These are phyloP conservation scores for Oreochromis mossambicus DNA, from an alignment of 2,797 vertebrate genomes.

Conservation along the genomic window DNA sequence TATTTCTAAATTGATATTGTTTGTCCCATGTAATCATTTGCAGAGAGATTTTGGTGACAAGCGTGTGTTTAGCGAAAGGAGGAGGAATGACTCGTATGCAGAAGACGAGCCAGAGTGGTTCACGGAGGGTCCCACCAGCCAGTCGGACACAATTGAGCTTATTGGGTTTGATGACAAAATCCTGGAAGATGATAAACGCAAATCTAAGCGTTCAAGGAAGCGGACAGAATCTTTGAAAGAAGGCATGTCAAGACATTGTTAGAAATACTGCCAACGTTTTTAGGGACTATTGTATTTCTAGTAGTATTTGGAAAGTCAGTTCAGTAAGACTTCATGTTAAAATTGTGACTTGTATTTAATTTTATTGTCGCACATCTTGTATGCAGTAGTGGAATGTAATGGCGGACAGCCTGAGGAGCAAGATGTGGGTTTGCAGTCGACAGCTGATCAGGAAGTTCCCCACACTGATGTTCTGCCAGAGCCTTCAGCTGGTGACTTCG, in stretches of 20 bases:
- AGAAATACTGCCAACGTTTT: not conserved
- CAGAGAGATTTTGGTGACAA: slow-evolving; percentile 97
- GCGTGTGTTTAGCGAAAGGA: slow-evolving; percentile 90
- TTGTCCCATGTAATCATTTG: not conserved
- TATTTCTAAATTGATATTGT: not conserved
- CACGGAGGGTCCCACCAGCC: slow-evolving; percentile 94
- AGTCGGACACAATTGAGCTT: slow-evolving; percentile 98
- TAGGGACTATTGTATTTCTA: not conserved
- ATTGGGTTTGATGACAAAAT: slow-evolving; percentile 97
- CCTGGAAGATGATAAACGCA: slow-evolving; percentile 91
- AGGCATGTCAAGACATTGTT: slow-evolving; percentile 68
- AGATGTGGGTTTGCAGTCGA: slow-evolving; percentile 68
- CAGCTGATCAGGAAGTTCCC: slow-evolving; percentile 93
- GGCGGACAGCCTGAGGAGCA: slow-evolving; percentile 85
- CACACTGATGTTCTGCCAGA: slow-evolving; percentile 85
- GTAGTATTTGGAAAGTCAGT: not conserved
- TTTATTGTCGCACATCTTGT: not conserved
- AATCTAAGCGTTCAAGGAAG: slow-evolving; percentile 84
- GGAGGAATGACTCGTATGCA: slow-evolving; percentile 94
- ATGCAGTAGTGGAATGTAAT: slow-evolving; percentile 83
- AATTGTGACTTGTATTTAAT: not conserved
- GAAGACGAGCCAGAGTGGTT: slow-evolving; percentile 99
- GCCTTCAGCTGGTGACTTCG: slow-evolving; percentile 89
- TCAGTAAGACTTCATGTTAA: not conserved
- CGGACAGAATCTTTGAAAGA: slow-evolving; percentile 85